Evolutionary conservation across 2,888 invertebrate species (phyloP), one percentile per base, ranked within the genome.

Genomic region (Pedicia rivosa): DNA sequence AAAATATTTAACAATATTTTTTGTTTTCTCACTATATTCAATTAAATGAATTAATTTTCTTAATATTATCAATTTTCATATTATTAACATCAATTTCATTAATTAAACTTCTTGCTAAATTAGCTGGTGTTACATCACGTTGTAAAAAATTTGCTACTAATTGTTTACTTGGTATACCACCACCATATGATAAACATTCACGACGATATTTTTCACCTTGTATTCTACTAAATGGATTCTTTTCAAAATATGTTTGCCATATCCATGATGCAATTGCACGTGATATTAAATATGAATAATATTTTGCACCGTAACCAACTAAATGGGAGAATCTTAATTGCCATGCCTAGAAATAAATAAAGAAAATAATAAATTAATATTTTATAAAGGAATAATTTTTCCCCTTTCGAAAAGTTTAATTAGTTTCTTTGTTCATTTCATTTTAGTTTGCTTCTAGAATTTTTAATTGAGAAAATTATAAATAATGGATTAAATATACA

Each of bases 221-320:
- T n/a, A 58, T 48, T 4, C 86, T 70, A 53, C 67, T 70, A 34
- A 90, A 73, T 1, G 91, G 91, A 54, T 83, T 76, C 0, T 60
- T 54, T 50, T 76, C 70, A 54, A 97, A 94, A 56, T 82, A 78
- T 14, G 72, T 72, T 54, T 83, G 78, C 95, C 95, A 97, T 43
- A 92, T 86, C 66, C 80, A 78, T 39, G 88, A 83, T 0, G 95
- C 92, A 35, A 94, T 74, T 7, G 92, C 88, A 50, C 87, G 73
- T 0, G 97, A 95, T 52, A 95, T 82, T 43, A 98, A 66, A 64
- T 99, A 99, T 1, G 97, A 84, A 60, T 97, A 98, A 64, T 98
- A 98, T 61, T 94, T 95, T 0, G 95, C 95, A 26, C 98, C 98
- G 61, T 99, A 99, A 2, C 95, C 94, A 4, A 95, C 86, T 37